Conservation (phyloP, 2,888 invertebrate genomes). For the Galeopsomyia nigrocyanea region DNA sequence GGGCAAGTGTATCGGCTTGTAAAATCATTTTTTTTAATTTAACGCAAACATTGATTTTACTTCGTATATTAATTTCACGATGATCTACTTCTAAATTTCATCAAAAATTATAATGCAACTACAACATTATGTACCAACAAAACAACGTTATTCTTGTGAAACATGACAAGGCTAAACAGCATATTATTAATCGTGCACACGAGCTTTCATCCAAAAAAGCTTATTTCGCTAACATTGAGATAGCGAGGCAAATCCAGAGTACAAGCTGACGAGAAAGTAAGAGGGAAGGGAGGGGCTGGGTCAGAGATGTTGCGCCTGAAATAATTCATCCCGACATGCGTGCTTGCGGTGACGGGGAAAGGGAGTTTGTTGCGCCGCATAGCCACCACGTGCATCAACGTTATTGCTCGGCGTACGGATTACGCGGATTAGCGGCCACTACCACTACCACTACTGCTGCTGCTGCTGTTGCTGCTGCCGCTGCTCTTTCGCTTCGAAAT, state of each 20-base stretch:
- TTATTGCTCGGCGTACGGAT: conserved; percentile 39
- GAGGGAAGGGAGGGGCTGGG: not conserved
- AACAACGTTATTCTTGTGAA: too few relatives aligned
- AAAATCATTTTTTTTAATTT: conserved; percentile 14
- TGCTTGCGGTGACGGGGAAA: conserved; percentile 25
- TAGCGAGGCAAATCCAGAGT: too few relatives aligned
- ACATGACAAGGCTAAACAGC: too few relatives aligned
- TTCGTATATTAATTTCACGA: too few relatives aligned
- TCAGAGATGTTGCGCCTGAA: conserved; percentile 15
- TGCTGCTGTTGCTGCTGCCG: conserved; percentile 20
- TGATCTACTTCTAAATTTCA: too few relatives aligned
- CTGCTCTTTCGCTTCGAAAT: conserved; percentile 35
- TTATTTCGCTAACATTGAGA: too few relatives aligned
- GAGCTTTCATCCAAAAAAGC: too few relatives aligned
- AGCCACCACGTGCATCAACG: conserved; percentile 30
- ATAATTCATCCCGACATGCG: conserved; percentile 17
- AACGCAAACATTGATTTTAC: not conserved
- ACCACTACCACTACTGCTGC: conserved; percentile 1
- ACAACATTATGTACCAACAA: too few relatives aligned
- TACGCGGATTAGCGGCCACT: conserved; percentile 21
- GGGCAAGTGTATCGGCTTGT: conserved; percentile 11
- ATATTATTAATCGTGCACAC: too few relatives aligned
- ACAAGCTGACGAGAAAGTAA: too few relatives aligned
- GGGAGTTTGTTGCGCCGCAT: conserved; percentile 29
- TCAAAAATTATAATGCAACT: too few relatives aligned